Evolutionary conservation across 2,113 vertebrate genomes (phyloP), one percentile per base, ranked within the genome.

Genomic region (Hippocampus mohnikei): DNA sequence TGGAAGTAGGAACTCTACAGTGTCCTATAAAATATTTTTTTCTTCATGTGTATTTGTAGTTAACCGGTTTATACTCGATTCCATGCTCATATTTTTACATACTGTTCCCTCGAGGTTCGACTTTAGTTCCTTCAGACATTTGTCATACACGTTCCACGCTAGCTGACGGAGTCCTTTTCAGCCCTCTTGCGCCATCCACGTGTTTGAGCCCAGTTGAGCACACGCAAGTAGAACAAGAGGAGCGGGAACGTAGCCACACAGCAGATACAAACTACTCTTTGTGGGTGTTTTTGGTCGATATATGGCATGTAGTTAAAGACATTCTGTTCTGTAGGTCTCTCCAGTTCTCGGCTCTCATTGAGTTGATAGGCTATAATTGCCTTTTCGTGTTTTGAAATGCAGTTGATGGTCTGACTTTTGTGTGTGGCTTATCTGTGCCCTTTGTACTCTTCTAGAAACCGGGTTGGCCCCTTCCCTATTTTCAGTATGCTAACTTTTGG

Each of bases 321-420:
- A 44, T 68, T 46, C 67, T 71, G 73, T 66, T 58, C 50, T 67
- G 29, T 76, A n/a, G 37, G 48, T 48, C 33, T 20, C 55, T 66
- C 20, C 40, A 70, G 63, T 66, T 33, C 27, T 8, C 12, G 9
- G 67, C 21, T 46, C 48, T 11, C 10, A 23, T 50, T 61, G 58
- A 27, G 4, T 59, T 65, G 2, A 27, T 21, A 53, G 25, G 37
- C 15, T 58, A 42, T 46, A 7, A n/a, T 23, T 23, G 65, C 67
- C 56, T 66, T 55, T 61, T 69, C 33, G 74, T 70, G 70, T 71
- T 13, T 60, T 56, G 61, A 66, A 78, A 74, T 67, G 44, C 7
- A 59, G 72, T 75, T 76, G 33, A 78, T 58, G 25, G 7, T 74
- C 56, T 70, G 67, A 69, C 70, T 74, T 23, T 48, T 71, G 52